Evolutionary conservation across 2,113 vertebrate species (phyloP), one percentile per base, ranked within the genome.

Genomic region (Thomomys bottae): DNA sequence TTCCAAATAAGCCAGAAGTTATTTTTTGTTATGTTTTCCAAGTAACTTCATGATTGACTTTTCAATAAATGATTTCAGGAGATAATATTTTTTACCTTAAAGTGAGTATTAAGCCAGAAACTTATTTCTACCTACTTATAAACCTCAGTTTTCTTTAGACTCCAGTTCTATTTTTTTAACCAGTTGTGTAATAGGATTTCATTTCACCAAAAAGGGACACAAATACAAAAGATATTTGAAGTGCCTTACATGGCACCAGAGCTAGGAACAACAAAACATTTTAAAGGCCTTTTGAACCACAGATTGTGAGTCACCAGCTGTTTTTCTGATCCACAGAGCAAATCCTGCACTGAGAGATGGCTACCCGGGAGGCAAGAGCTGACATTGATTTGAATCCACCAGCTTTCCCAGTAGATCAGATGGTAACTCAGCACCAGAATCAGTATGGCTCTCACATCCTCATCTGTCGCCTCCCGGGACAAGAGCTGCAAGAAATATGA

Each of bases 251-350:
- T 64, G 77, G 61, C 24, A 94, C 96, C 90, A 94, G 88, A 92
- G 72, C 89, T 94, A 94, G 80, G 94, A 54, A 96, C 92, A 87
- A 83, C 83, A 64, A 95, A 90, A 87, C 88, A 76, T 64, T 94
- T 97, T 93, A 88, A 94, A 94, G 93, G 89, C 86, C 86, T 97
- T 97, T 96, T 95, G 92, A 94, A 79, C 92, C 95, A 95, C 26
- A 92, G 89, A 96, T 94, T 98, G 94, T 20, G 24, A 93, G 94
- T 94, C 49, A 8, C 93, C 97, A 97, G 97, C 96, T 97, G 96
- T 95, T 97, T 97, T 97, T 95, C 94, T 97, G 96, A 96, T 97
- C 93, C 90, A 90, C 67, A 85, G 94, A 92, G 94, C 93, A 96
- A 96, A 96, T 83, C 71, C 73, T 93, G 83, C 54, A 38, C 61